phyloP scores from a whole-genome alignment of 2,113 vertebrate species.

The western clawed frog (Xenopus tropicalis) region DNA sequence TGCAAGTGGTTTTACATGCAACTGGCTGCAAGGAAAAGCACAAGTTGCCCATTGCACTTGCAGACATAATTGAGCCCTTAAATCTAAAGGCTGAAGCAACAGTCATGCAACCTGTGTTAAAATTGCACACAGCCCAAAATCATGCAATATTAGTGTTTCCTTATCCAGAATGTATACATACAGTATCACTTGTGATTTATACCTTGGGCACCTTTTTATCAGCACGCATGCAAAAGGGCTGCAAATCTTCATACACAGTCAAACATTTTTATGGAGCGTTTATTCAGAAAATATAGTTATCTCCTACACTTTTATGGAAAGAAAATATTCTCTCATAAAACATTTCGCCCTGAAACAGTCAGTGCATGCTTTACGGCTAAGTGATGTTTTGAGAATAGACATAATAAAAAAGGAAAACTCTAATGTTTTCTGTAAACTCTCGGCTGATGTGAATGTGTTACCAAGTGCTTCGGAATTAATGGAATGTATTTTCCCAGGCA shows the following conservation, averaged over 20 bases:
- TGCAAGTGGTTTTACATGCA: too few relatives aligned
- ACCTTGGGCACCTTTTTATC: constrained; percentile 19
- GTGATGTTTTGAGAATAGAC: constrained; percentile 8
- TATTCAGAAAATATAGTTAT: constrained; percentile 31
- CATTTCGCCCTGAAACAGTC: constrained; percentile 9
- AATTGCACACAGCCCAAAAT: too few relatives aligned
- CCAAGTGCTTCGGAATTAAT: constrained; percentile 1
- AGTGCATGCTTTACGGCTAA: constrained; percentile 9
- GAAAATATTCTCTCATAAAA: constrained; percentile 35
- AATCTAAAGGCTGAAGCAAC: too few relatives aligned
- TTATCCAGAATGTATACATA: not conserved
- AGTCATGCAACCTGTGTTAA: too few relatives aligned
- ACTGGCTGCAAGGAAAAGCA: too few relatives aligned
- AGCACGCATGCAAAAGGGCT: constrained; percentile 33
- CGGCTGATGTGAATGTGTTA: not conserved
- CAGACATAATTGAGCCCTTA: too few relatives aligned
- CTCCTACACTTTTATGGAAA: constrained; percentile 29
- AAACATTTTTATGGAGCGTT: constrained; percentile 29
- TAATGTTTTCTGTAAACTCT: constrained; percentile 15
- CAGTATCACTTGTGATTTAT: constrained; percentile 1
- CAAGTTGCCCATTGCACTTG: too few relatives aligned
- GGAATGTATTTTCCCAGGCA: not conserved
- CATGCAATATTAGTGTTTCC: too few relatives aligned
- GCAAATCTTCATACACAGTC: constrained; percentile 33
- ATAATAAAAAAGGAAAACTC: constrained; percentile 7